A percentile compares a stretch with the other conserved stretches of the same genome.
Evolutionary conservation across 2,797 vertebrate species (phyloP).

Genomic region (Hippocampus kuda): DNA sequence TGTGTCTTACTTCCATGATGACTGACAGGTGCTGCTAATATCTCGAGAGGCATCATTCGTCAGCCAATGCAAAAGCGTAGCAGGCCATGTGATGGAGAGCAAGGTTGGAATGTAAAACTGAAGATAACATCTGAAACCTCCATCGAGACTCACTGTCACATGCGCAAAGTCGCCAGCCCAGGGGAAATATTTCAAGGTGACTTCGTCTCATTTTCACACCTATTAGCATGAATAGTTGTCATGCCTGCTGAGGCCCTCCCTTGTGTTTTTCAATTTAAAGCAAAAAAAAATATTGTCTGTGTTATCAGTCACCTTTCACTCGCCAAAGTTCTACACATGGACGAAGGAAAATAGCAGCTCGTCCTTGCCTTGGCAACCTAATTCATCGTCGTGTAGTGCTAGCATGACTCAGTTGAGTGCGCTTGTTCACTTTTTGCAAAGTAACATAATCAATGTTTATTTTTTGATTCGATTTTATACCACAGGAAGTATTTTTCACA

Average conservation of each 20-base stretch:
- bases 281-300: background rate
- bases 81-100: constrained; percentile 35
- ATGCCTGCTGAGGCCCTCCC: background rate
- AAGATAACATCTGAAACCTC: constrained; percentile 51
- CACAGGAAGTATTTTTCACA: too few species aligned
- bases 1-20: constrained; percentile 19
- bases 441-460: background rate
- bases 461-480: background rate
- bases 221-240: background rate
- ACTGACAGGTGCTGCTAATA: constrained; percentile 38
- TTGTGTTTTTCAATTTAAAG: background rate
- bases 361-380: too few species aligned
- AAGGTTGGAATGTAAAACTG: constrained; percentile 27
- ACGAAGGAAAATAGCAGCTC: too few species aligned
- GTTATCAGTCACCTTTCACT: too few species aligned
- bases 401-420: too few species aligned
- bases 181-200: constrained; percentile 8
- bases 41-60: constrained; percentile 30
- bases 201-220: background rate
- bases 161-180: constrained; percentile 17
- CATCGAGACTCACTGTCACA: constrained; percentile 39
- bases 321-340: too few species aligned
- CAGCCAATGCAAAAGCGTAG: background rate
- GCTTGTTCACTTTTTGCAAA: background rate
- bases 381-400: background rate